These are phyloP conservation scores for Nothobranchius kuhntae DNA, from an alignment of 2,113 vertebrate species.

Conservation along the genomic window DNA sequence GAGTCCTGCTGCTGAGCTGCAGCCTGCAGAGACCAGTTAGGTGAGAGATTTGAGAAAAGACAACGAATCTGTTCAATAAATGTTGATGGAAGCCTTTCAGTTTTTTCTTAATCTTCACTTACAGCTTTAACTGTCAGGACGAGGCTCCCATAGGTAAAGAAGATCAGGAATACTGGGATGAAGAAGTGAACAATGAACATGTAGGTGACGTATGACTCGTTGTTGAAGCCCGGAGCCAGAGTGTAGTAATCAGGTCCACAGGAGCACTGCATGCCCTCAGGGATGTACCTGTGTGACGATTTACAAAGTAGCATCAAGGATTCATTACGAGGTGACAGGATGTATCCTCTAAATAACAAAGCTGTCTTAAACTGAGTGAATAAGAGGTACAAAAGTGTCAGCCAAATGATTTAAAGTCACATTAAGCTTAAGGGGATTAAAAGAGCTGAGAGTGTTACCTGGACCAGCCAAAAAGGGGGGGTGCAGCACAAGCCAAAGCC, in stretches of 20 bases:
- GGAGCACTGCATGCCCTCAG: slow-evolving; percentile 81
- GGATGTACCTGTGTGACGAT: slow-evolving; percentile 71
- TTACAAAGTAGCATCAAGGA: neutral
- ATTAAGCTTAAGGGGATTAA: neutral
- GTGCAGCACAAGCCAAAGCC: slow-evolving; percentile 75
- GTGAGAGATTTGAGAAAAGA: neutral
- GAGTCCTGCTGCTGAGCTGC: slow-evolving; percentile 82
- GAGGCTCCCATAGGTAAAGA: slow-evolving; percentile 81
- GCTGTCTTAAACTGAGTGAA: neutral
- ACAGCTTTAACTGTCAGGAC: slow-evolving; percentile 83
- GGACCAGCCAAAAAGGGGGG: slow-evolving; percentile 83
- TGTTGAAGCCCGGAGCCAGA: slow-evolving; percentile 79
- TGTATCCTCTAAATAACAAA: neutral
- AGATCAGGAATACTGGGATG: slow-evolving; percentile 73
- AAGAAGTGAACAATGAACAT: slow-evolving; percentile 79
- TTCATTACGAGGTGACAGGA: neutral
- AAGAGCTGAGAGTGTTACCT: slow-evolving; percentile 55
- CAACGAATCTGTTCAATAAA: neutral
- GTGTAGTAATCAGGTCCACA: slow-evolving; percentile 83
- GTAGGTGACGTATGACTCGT: slow-evolving; percentile 81
- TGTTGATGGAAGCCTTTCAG: neutral
- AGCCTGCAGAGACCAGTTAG: slow-evolving; percentile 27
- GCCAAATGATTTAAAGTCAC: neutral
- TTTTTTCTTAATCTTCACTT: slow-evolving; percentile 7
- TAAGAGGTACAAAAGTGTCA: too few relatives aligned